Conservation (phyloP, 2,113 vertebrate species). For the Bucco capensis region DNA sequence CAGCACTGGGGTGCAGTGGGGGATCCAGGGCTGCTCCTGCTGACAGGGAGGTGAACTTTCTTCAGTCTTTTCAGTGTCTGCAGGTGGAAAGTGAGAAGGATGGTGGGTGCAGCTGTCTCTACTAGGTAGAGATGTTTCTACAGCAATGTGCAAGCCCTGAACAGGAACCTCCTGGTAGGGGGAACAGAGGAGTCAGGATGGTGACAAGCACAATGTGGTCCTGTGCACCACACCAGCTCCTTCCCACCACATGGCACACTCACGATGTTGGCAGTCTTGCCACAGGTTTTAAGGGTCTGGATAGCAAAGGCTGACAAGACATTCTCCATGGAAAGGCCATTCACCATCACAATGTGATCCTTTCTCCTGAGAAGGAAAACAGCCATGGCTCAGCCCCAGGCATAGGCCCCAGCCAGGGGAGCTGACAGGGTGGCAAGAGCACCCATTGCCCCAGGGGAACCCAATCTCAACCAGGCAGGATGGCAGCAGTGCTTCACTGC, state of each 20-base stretch:
- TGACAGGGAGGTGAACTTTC: slow-evolving; percentile 79
- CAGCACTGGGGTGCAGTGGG: slow-evolving; percentile 14
- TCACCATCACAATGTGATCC: slow-evolving; percentile 95
- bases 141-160: neutral
- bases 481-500: neutral
- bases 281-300: slow-evolving; percentile 86
- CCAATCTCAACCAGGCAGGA: neutral
- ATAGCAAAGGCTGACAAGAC: slow-evolving; percentile 84
- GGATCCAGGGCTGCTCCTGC: slow-evolving; percentile 53
- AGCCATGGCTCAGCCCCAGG: neutral
- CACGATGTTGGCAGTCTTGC: slow-evolving; percentile 84
- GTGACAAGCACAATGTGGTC: fast-evolving
- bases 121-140: neutral
- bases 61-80: slow-evolving; percentile 89
- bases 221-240: fast-evolving
- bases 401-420: fast-evolving
- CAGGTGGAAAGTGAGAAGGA: neutral
- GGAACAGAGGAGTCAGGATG: neutral
- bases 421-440: neutral
- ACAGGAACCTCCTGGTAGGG: fast-evolving
- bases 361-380: slow-evolving; percentile 71
- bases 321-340: slow-evolving; percentile 88
- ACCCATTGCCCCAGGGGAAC: neutral
- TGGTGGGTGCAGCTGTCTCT: neutral
- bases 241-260: slow-evolving; percentile 50